These are phyloP conservation scores for Cuniculus paca DNA, from an alignment of 2,797 vertebrate genomes.

Conservation along the genomic window DNA sequence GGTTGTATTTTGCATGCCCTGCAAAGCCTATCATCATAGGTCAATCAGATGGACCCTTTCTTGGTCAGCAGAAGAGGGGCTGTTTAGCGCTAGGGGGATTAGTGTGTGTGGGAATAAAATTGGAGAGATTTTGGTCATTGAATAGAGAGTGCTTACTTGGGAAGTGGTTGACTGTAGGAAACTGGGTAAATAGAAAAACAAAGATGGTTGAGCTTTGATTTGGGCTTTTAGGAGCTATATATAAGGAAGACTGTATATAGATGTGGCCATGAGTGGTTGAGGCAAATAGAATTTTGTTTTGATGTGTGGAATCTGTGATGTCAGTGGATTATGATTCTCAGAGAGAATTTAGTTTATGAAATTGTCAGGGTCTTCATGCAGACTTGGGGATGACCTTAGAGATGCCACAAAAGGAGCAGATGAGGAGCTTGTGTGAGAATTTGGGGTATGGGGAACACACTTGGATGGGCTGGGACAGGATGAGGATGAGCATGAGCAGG, in stretches of 20 bases:
- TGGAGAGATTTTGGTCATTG: background rate
- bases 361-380: rapidly evolving
- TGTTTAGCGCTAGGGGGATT: background rate
- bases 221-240: background rate
- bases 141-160: background rate
- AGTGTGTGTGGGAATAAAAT: background rate
- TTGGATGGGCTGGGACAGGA: background rate
- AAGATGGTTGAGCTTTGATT: background rate
- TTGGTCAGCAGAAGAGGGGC: background rate
- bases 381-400: background rate
- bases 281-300: background rate
- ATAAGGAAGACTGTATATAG: background rate
- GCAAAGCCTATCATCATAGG: background rate
- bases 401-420: background rate
- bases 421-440: background rate
- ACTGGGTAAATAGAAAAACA: background rate
- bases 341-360: background rate
- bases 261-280: background rate
- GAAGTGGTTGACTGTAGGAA: background rate
- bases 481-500: background rate
- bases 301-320: background rate
- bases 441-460: background rate
- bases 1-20: background rate
- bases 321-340: background rate
- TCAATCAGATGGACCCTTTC: background rate